Evolutionary conservation across 2,797 vertebrate genomes (phyloP).

Genomic region (Sebastolobus alascanus): DNA sequence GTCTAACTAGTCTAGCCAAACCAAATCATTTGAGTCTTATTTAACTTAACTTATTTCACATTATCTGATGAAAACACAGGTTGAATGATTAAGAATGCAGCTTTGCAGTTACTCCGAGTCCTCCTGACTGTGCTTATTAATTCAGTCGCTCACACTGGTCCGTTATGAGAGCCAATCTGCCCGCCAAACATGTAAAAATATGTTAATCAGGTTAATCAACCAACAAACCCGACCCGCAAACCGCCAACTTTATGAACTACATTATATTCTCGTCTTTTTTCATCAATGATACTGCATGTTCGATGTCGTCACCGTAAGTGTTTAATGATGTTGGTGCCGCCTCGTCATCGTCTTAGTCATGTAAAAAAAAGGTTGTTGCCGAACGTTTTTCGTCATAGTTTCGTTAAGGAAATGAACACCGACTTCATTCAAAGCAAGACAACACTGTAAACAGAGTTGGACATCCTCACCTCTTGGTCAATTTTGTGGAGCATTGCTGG

Average conservation of each 20-base stretch:
- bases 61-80: neutral
- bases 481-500: conserved; percentile 99
- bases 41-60: neutral
- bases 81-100: too few relatives aligned
- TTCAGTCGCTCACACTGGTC: too few relatives aligned
- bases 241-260: neutral
- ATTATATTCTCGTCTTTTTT: neutral
- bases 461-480: conserved; percentile 94
- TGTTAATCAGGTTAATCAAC: too few relatives aligned
- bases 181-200: too few relatives aligned
- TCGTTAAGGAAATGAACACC: neutral
- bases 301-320: neutral
- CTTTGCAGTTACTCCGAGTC: too few relatives aligned
- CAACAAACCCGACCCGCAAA: too few relatives aligned
- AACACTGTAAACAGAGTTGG: neutral
- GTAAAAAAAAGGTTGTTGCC: neutral
- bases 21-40: neutral
- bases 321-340: neutral
- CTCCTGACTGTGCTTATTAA: too few relatives aligned
- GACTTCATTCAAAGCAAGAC: neutral
- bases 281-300: neutral
- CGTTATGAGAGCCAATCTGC: too few relatives aligned
- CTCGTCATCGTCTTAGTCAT: neutral
- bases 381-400: neutral
- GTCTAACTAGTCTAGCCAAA: too few relatives aligned